phyloP scores from a whole-genome alignment of 2,888 invertebrate species.

The Pilophorus perplexus region DNA sequence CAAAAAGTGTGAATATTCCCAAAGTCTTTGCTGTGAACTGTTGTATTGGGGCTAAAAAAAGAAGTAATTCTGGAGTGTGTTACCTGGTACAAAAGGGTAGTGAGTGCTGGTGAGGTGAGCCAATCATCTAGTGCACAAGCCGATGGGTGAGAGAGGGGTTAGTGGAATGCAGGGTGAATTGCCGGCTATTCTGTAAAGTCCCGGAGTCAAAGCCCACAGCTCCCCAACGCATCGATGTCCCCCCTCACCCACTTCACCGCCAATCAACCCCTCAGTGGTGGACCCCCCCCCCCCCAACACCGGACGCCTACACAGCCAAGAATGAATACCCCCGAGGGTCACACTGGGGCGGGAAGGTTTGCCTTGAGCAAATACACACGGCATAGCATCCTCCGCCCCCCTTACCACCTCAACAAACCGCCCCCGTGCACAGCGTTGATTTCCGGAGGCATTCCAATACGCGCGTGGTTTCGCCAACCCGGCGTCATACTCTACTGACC shows the following conservation, averaged over 20 bases:
- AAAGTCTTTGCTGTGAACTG: too few species aligned
- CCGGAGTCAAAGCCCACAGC: neutral
- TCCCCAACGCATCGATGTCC: too few species aligned
- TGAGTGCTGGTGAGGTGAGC: too few species aligned
- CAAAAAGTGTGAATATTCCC: too few species aligned
- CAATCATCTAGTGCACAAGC: too few species aligned
- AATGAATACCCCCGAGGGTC: neutral
- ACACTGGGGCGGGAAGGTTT: neutral
- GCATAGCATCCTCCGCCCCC: too few species aligned
- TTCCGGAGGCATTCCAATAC: neutral
- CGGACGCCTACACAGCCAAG: too few species aligned
- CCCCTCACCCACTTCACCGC: neutral
- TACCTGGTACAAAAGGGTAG: too few species aligned
- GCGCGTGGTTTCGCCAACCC: neutral
- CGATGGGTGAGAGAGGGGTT: neutral
- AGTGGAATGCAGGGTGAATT: neutral
- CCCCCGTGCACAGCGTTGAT: neutral
- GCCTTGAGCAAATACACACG: neutral
- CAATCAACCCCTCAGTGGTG: neutral
- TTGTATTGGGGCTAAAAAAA: too few species aligned
- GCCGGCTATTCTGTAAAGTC: too few species aligned
- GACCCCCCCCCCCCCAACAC: neutral
- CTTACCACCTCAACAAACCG: neutral
- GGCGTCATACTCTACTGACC: neutral
- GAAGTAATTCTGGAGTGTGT: too few species aligned